Evolutionary conservation across 1,140 invertebrate genomes (phyloP).

Genomic region (Ceratina japonica): DNA sequence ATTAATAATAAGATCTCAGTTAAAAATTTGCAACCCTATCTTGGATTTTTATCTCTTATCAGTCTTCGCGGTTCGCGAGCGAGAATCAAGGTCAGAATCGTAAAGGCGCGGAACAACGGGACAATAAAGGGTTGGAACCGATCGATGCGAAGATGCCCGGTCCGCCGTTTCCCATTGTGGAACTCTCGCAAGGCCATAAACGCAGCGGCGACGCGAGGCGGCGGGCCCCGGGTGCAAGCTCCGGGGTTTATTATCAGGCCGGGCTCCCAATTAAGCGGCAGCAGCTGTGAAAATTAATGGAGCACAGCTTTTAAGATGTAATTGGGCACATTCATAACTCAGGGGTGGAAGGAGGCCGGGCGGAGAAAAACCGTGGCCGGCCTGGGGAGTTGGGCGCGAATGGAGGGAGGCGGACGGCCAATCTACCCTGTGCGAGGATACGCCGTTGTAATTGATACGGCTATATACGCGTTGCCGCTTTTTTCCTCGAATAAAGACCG

Average conservation of each 20-base stretch:
- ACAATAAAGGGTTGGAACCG: slow-evolving; percentile 50
- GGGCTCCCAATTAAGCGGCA: slow-evolving; percentile 83
- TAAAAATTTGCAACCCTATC: background rate
- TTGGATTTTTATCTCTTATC: background rate
- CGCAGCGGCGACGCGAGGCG: slow-evolving; percentile 49
- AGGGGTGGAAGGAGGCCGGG: slow-evolving; percentile 59
- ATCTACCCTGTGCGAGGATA: slow-evolving; percentile 55
- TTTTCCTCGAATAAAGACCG: slow-evolving; percentile 16
- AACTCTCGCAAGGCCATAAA: slow-evolving; percentile 64
- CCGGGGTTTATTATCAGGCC: slow-evolving; percentile 82
- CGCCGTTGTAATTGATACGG: slow-evolving; percentile 60
- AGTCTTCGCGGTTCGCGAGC: slow-evolving; percentile 47
- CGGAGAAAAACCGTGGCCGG: slow-evolving; percentile 33
- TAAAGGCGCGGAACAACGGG: slow-evolving; percentile 62
- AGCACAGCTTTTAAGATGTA: slow-evolving; percentile 84
- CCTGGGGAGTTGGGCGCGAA: slow-evolving; percentile 15
- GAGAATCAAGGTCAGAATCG: slow-evolving; percentile 68
- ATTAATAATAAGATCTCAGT: no score
- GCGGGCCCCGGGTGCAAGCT: slow-evolving; percentile 71
- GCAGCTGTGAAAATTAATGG: slow-evolving; percentile 85
- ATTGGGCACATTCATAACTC: slow-evolving; percentile 84
- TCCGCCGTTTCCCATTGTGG: background rate
- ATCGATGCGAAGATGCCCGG: slow-evolving; percentile 62
- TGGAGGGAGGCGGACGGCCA: slow-evolving; percentile 57
- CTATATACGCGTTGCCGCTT: slow-evolving; percentile 50